phyloP scores from a whole-genome alignment of 2,113 vertebrate genomes.

The Centropristis striata region DNA sequence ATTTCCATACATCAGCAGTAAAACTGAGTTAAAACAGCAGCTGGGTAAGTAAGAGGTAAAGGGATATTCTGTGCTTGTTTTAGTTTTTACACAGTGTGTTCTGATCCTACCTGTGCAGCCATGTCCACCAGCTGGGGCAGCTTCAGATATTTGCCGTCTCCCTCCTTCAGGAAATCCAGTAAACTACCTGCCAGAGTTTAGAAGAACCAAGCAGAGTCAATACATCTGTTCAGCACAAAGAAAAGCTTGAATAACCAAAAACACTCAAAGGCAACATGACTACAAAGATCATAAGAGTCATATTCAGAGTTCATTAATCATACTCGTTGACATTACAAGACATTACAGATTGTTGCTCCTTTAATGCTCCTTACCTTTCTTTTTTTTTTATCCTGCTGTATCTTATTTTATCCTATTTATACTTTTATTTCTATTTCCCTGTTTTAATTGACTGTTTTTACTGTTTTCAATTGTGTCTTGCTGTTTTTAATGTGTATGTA shows the following conservation, averaged over 20 bases:
- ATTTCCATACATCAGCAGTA: too few relatives aligned
- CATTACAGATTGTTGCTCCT: not conserved
- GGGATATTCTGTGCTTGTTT: conserved; percentile 18
- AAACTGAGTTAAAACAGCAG: conserved; percentile 29
- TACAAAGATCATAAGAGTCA: not conserved
- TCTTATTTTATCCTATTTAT: too few relatives aligned
- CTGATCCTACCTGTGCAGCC: conserved; percentile 94
- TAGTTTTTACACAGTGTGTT: conserved; percentile 11
- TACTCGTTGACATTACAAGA: not conserved
- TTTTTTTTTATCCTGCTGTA: too few relatives aligned
- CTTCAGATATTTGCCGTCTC: conserved; percentile 96
- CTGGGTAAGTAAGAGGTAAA: conserved; percentile 10
- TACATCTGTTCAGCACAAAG: not conserved
- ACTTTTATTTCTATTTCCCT: too few relatives aligned
- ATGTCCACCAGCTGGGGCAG: conserved; percentile 98
- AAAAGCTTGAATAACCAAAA: not conserved
- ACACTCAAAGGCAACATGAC: not conserved
- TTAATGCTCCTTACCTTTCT: not conserved
- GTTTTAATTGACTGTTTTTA: too few relatives aligned
- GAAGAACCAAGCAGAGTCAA: conserved; percentile 34
- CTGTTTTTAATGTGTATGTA: too few relatives aligned
- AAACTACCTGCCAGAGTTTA: conserved; percentile 89
- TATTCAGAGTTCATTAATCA: not conserved
- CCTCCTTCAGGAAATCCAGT: conserved; percentile 97
- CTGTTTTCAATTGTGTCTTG: too few relatives aligned